Evolutionary conservation across 2,113 vertebrate species (phyloP).

Genomic region (Callospermophilus lateralis): DNA sequence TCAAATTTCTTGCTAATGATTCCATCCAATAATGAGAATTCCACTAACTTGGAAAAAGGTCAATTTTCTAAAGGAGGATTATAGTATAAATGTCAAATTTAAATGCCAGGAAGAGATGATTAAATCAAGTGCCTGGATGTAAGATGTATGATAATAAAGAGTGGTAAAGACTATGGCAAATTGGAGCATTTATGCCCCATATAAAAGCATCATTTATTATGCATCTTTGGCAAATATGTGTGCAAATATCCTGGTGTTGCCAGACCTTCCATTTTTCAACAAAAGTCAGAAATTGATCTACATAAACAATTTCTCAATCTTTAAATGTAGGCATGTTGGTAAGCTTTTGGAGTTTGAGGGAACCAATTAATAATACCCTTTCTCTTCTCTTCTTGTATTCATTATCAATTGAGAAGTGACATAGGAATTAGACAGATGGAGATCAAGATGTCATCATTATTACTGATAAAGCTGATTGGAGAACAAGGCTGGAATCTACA

Average conservation of each 20-base stretch:
- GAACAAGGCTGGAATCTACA: conserved; percentile 37
- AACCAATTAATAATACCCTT: conserved; percentile 36
- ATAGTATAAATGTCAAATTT: conserved; percentile 30
- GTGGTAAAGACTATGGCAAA: neutral
- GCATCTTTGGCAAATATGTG: neutral
- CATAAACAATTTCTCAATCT: conserved; percentile 21
- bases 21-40: neutral
- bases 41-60: neutral
- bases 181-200: neutral
- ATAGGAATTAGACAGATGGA: conserved; percentile 61
- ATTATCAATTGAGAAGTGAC: conserved; percentile 59
- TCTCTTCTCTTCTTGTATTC: neutral
- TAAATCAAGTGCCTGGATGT: neutral
- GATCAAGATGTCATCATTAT: conserved; percentile 67
- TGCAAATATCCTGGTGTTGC: neutral
- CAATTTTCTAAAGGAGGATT: conserved; percentile 37
- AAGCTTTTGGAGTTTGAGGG: conserved; percentile 1
- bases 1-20: neutral
- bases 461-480: conserved; percentile 53
- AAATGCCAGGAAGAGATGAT: neutral
- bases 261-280: neutral
- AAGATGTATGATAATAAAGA: neutral
- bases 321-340: conserved; percentile 56
- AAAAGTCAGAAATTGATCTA: neutral
- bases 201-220: neutral